These are phyloP conservation scores for Sarotherodon lohbergeri DNA, from an alignment of 2,113 vertebrate species.

Conservation along the genomic window DNA sequence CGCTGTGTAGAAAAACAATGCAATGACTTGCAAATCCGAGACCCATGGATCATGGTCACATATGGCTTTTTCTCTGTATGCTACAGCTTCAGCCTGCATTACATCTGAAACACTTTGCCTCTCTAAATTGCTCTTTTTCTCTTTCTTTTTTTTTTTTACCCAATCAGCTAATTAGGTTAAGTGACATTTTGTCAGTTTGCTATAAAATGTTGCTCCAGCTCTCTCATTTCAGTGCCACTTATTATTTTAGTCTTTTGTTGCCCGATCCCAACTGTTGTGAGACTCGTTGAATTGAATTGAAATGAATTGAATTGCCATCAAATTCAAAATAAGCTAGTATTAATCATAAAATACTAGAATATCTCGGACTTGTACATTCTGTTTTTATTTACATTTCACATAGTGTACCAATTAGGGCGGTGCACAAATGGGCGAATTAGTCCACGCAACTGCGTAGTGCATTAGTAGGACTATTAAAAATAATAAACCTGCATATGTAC, in stretches of 20 bases:
- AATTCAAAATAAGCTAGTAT: neutral
- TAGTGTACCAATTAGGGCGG: neutral
- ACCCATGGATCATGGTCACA: accelerated
- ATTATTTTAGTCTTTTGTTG: neutral
- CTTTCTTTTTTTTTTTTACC: neutral
- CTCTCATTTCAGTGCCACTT: neutral
- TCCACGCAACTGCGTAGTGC: accelerated
- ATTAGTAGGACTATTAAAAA: neutral
- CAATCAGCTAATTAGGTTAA: neutral
- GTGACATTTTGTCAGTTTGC: neutral
- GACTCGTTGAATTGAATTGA: neutral
- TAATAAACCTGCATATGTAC: neutral
- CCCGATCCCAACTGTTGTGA: neutral
- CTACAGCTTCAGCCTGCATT: neutral
- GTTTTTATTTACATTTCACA: neutral
- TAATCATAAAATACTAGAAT: neutral
- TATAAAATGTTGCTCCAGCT: neutral
- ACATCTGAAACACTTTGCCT: neutral
- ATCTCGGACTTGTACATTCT: too few species aligned
- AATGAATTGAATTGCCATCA: neutral
- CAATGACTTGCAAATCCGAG: neutral
- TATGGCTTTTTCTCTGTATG: neutral
- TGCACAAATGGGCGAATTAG: neutral
- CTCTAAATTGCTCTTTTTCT: neutral
- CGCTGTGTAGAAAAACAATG: neutral